Base-by-base conservation (phyloP, 2,888 invertebrate species). In the Chloroclysta siterata region DNA sequence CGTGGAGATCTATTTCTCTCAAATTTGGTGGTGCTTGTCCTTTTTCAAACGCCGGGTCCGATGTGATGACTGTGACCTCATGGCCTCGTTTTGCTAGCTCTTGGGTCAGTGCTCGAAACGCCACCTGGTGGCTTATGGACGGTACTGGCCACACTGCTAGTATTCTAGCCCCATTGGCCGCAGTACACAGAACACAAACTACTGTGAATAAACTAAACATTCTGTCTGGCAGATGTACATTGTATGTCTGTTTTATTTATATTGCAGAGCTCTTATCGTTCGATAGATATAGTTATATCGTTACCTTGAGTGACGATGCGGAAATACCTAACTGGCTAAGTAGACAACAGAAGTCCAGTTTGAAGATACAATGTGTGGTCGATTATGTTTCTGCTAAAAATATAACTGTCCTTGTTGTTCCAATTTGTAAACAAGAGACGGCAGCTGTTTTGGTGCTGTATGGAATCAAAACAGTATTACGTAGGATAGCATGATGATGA, bases 51-150 rank as follows among this genome's bases (percentile, higher is more conserved):
- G 66, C 74, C 0, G 87, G 87, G 64, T 88, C 68, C 7, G 92
- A 50, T 0, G 91, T 88, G 6, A 89, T 65, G 0, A 89, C 73
- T 0, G 82, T 77, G 0, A 93, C 64, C 47, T 91, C 79, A 57
- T 93, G 91, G 0, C 91, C 92, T 6, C 83, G 72, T 44, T 71
- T 77, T 0, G 81, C 81, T 44, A 93, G 69, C 22, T 82, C 87
- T 17, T 80, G 66, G 28, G 83, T 79, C 1, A 93, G 51, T 5
- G 80, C 71, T 10, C 78, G 75, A 39, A 77, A 86, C 0, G 77
- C 74, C 0, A 82, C 69, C 66, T 85, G 84, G 56, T 87, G 87
- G 54, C 89, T 90, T 22, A 87, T 76, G 0, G 87, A 84, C 0
- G 88, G 80, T 1, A 69, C 69, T 2, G 88, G 78, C 29, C 82